These are phyloP conservation scores for Myocastor coypus DNA, from an alignment of 2,113 vertebrate genomes.

Conservation along the genomic window DNA sequence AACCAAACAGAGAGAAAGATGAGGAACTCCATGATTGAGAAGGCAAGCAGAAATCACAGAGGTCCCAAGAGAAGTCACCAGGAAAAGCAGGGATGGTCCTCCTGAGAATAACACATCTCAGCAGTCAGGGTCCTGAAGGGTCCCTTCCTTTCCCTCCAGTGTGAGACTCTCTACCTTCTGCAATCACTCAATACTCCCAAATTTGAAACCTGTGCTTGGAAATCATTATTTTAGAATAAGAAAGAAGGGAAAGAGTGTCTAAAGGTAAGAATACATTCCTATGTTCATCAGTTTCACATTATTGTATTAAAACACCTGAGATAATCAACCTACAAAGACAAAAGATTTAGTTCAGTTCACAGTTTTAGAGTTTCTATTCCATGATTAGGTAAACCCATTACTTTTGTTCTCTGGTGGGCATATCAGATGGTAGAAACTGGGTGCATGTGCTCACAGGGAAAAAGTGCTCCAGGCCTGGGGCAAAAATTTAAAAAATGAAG, in stretches of 20 bases:
- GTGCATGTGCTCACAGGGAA: background rate
- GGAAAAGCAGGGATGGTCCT: background rate
- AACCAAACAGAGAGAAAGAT: background rate
- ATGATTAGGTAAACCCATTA: background rate
- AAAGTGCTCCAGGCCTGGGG: background rate
- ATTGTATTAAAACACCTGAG: background rate
- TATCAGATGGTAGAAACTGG: background rate
- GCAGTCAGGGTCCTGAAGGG: accelerated
- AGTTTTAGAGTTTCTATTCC: background rate
- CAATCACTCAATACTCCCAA: background rate
- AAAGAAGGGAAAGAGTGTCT: background rate
- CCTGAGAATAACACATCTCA: background rate
- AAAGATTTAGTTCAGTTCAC: background rate
- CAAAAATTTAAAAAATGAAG: background rate
- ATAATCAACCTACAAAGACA: background rate
- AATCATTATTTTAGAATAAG: background rate
- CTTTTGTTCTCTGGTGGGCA: background rate
- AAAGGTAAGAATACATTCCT: background rate
- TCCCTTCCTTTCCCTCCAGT: background rate
- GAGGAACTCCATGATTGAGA: background rate
- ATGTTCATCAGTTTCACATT: background rate
- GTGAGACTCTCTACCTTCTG: background rate
- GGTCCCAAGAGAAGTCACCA: background rate
- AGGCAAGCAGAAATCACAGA: background rate
- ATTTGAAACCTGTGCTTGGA: background rate